A percentile compares a stretch with the other conserved stretches of the same genome.
Conservation (phyloP, 2,113 vertebrate genomes). For the Peromyscus californicus region DNA sequence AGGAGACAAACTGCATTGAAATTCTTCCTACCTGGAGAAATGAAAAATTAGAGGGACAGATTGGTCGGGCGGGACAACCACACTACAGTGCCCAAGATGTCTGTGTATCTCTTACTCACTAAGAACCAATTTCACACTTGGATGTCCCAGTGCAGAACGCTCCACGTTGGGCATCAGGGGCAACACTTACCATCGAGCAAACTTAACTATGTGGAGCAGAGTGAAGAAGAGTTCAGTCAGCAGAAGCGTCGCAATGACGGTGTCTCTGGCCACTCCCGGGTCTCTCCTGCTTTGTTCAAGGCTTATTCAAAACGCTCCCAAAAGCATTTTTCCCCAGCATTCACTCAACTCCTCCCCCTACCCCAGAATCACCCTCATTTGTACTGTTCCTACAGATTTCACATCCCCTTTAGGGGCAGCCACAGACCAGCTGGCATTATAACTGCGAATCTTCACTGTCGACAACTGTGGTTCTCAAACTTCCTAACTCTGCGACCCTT, state of each 20-base stretch:
- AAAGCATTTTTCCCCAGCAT: neutral
- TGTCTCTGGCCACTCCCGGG: neutral
- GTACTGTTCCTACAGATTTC: neutral
- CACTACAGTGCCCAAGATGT: neutral
- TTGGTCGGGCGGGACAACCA: neutral
- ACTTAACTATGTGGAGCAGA: neutral
- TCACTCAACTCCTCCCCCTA: neutral
- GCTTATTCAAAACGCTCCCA: neutral
- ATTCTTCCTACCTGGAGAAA: constrained; percentile 5
- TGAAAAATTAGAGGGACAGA: constrained; percentile 17
- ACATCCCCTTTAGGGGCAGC: neutral
- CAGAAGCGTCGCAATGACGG: neutral
- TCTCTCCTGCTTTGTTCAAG: neutral
- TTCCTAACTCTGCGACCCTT: neutral
- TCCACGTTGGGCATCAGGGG: neutral
- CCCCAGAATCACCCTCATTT: neutral
- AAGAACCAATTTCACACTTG: neutral
- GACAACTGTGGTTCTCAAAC: neutral
- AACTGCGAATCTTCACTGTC: neutral
- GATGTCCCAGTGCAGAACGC: neutral
- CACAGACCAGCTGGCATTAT: neutral
- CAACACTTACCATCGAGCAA: neutral
- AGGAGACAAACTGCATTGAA: constrained; percentile 29
- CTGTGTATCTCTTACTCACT: neutral
- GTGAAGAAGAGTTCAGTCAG: neutral